Base-by-base conservation (phyloP, 2,888 invertebrate species). In the Drosophila koepferae region DNA sequence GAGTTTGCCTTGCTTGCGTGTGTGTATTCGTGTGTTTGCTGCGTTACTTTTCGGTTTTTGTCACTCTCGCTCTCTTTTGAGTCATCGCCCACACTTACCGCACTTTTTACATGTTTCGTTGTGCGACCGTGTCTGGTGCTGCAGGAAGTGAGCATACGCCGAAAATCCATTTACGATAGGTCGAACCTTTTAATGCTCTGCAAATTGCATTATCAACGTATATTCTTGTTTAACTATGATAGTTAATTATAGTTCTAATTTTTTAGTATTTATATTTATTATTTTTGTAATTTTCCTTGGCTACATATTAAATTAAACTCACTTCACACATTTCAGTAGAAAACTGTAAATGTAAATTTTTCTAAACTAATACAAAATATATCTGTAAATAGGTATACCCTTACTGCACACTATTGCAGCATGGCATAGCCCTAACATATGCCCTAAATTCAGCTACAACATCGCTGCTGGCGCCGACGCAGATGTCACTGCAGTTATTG, bases 1-100 rank as follows among this genome's bases (percentile, higher is more conserved):
- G 34, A 9, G 48, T 23, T 38, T 38, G 60, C 36, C 34, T 10
- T 38, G 59, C 20, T 20, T 53, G 53, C 38, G 6, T 7, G 36
- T 14, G 12, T 60, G 56, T 63, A 58, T 78, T 63, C 58, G 28
- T 18, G 63, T 60, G 81, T 16, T 61, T 72, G 43, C 38, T 51
- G 31, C 36, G 59, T 70, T 72, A 55, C 31, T 62, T 74, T 78
- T 77, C 41, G 55, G 44, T 64, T 82, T 73, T 74, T 82, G 63
- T 77, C 88, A 89, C 88, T 85, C 90, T 85, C 88, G 85, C 89
- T 85, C 78, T 85, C 77, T 72, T 80, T 88, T 83, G 89, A 84
- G 68, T 81, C 79, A 86, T 86, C 82, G 55, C 67, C 84, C 63
- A 72, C 65, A 63, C 43, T 46, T 36, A 58, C 60, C 60, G 36